Conservation (phyloP, 2,113 vertebrate genomes). For the Riparia riparia region DNA sequence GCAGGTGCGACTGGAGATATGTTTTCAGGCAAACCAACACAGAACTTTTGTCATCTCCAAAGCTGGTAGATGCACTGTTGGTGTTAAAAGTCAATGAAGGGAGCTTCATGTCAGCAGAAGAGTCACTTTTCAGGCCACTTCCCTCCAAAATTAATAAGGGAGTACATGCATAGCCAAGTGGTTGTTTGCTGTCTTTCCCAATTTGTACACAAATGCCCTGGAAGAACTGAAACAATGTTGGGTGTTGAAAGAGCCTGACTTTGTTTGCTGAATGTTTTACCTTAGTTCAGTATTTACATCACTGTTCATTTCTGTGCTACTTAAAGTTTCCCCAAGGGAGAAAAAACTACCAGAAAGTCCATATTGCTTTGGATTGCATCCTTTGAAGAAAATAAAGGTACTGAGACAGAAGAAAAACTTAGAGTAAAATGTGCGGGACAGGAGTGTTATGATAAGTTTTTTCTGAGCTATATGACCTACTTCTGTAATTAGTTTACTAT, state of each 20-base stretch:
- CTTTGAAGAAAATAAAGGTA: background rate
- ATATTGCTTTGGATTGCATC: background rate
- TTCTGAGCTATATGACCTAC: background rate
- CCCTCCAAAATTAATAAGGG: background rate
- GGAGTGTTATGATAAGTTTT: background rate
- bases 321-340: background rate
- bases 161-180: background rate
- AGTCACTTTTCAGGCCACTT: background rate
- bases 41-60: background rate
- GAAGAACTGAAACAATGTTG: background rate
- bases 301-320: background rate
- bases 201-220: background rate
- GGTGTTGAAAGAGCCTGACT: background rate
- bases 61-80: background rate
- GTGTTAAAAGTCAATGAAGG: background rate
- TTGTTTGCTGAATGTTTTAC: background rate
- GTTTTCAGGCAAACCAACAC: background rate
- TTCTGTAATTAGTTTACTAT: background rate
- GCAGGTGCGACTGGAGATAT: background rate
- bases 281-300: background rate
- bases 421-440: background rate
- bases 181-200: background rate
- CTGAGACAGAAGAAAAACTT: background rate
- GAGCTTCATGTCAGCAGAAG: background rate
- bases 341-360: background rate